Base-by-base conservation (phyloP, 2,797 vertebrate genomes). In the Neostethus bicornis region DNA sequence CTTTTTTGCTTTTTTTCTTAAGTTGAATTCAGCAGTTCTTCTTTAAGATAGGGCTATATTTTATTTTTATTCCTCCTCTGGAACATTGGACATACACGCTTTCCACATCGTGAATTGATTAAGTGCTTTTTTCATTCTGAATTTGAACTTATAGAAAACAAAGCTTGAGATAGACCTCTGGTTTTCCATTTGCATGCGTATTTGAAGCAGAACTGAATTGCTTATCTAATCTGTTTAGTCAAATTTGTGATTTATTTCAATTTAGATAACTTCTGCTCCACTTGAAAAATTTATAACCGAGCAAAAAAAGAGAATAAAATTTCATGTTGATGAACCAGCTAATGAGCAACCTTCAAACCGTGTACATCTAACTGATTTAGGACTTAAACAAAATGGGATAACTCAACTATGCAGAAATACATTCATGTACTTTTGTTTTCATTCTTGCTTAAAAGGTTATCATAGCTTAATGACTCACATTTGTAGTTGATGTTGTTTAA, bases 241-340 rank as follows among this genome's bases (percentile, higher is more conserved):
- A 28, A 43, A 35, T 77, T 42, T 61, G 44, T 60, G 55, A 56
- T 70, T 72, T 53, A 54, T 39, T 57, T 70, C 6, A 51, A 73
- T 50, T 77, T 50, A 42, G 24, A 58, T 31, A 37, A 60, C 24
- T 19, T 50, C 48, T 81, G 70, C 72, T 56, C 70, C 55, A 47
- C 16, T 63, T 20, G 39, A 28, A 19, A 20, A 58, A 60, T 66
- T 56, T 67, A 56, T 57, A 72, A 55, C 48, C 32, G 68, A 71
- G 60, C 57, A 61, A 34, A 58, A 68, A 49, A 51, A 74, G 73
- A 83, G 56, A 61, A 48, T 44, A 51, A 60, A 68, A 63, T 53
- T 61, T 59, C 49, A 63, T 51, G 21, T 34, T 61, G 67, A 66
- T 66, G 53, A 20, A 66, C 69, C 50, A 39, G 37, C 70, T 68